Percentiles rank a stretch among this genome's conserved stretches.
Evolutionary conservation across 2,113 vertebrate genomes (phyloP).

Genomic region (Bubo scandiacus): DNA sequence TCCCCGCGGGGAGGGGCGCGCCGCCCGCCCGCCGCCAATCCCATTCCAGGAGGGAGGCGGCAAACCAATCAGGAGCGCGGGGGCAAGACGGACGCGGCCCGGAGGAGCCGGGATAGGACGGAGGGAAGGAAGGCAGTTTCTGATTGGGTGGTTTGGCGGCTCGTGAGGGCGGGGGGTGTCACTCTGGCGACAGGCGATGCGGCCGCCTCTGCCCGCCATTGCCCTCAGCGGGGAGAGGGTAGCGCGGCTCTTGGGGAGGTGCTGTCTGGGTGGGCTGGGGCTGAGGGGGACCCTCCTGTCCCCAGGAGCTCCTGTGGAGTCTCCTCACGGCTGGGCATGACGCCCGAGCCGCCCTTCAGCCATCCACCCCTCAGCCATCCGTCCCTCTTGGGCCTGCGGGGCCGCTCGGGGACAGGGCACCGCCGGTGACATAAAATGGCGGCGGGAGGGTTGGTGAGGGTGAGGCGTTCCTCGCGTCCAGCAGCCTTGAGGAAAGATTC

Average conservation of each 20-base stretch:
- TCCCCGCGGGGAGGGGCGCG: background rate
- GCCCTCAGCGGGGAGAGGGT: fast-evolving
- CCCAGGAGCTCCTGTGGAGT: background rate
- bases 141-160: background rate
- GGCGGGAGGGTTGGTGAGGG: background rate
- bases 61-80: background rate
- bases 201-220: fast-evolving
- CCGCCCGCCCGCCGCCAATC: background rate
- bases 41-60: fast-evolving
- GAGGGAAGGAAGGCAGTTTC: fast-evolving
- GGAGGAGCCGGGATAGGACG: background rate
- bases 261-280: no score
- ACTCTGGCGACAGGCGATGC: background rate
- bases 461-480: background rate
- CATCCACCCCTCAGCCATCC: background rate
- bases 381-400: background rate
- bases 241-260: background rate
- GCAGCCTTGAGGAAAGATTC: background rate
- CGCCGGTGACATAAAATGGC: background rate
- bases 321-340: background rate
- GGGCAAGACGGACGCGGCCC: background rate
- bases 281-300: background rate
- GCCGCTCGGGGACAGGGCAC: no score
- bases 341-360: background rate
- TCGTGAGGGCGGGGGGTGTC: background rate